Evolutionary conservation across 2,797 vertebrate genomes (phyloP).

Genomic region (Pelobates cultripes): DNA sequence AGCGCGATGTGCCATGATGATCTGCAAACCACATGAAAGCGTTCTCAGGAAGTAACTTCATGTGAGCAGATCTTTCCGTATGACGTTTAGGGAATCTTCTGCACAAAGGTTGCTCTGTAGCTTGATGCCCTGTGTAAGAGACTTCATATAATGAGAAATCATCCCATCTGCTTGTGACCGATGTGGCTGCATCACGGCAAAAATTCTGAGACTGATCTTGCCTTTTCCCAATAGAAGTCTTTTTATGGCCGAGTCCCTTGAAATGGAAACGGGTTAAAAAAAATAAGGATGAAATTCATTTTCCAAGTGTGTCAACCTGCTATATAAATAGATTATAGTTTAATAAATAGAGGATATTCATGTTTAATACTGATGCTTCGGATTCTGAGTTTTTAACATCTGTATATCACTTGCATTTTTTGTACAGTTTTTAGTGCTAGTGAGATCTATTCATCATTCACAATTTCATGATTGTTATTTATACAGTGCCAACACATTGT

Average conservation of each 20-base stretch:
- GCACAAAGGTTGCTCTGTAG: not conserved
- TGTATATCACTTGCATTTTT: too few relatives aligned
- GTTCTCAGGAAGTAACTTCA: slow-evolving; percentile 11
- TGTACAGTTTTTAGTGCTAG: too few relatives aligned
- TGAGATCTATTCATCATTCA: too few relatives aligned
- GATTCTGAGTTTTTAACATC: too few relatives aligned
- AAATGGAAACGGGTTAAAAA: not conserved
- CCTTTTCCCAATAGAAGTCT: slow-evolving; percentile 5
- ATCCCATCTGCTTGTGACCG: not conserved
- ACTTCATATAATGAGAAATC: slow-evolving; percentile 11
- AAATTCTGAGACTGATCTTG: slow-evolving; percentile 22
- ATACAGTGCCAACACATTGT: too few relatives aligned
- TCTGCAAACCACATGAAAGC: slow-evolving; percentile 30
- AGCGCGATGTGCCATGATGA: not conserved
- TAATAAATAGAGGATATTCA: too few relatives aligned
- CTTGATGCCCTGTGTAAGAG: slow-evolving; percentile 16
- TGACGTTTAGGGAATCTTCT: slow-evolving; percentile 35
- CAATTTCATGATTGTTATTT: too few relatives aligned
- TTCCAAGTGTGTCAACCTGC: too few relatives aligned
- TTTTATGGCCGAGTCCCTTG: slow-evolving; percentile 36
- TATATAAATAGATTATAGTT: too few relatives aligned
- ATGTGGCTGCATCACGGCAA: slow-evolving; percentile 5
- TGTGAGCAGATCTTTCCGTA: not conserved
- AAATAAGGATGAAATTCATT: too few relatives aligned
- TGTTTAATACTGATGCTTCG: too few relatives aligned